Conservation (phyloP, 2,888 invertebrate species). For the Pseudoips prasinana region DNA sequence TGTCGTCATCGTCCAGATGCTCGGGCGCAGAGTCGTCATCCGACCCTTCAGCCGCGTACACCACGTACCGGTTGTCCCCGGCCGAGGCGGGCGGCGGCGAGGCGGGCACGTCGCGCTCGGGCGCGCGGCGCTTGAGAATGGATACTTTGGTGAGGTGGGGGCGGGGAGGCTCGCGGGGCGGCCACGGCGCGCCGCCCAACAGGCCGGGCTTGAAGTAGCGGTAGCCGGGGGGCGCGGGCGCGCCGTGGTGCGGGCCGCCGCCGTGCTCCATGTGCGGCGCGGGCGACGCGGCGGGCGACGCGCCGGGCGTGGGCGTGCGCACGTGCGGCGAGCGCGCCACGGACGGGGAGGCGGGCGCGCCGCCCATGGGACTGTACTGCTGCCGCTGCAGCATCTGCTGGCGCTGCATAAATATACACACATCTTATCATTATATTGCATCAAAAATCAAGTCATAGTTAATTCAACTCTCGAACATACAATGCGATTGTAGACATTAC, state of each 20-base stretch:
- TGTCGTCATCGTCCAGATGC: conserved; percentile 81
- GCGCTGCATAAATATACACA: conserved; percentile 44
- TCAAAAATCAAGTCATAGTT: no score
- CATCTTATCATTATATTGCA: neutral
- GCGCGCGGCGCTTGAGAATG: conserved; percentile 82
- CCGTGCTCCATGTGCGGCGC: conserved; percentile 47
- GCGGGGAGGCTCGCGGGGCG: conserved; percentile 59
- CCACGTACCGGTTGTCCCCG: conserved; percentile 80
- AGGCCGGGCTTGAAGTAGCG: conserved; percentile 84
- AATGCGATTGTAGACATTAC: no score
- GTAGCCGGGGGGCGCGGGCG: conserved; percentile 77
- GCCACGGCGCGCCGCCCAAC: conserved; percentile 86
- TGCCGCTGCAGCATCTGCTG: conserved; percentile 75
- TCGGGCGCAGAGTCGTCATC: conserved; percentile 59
- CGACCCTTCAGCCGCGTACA: conserved; percentile 84
- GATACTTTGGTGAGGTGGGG: conserved; percentile 79
- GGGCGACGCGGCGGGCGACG: conserved; percentile 69
- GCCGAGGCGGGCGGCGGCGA: conserved; percentile 82
- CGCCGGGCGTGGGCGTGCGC: conserved; percentile 66
- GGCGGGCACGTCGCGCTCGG: neutral
- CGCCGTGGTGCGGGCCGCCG: conserved; percentile 47
- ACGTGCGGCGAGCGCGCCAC: conserved; percentile 82
- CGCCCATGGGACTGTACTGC: conserved; percentile 77
- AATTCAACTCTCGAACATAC: no score
- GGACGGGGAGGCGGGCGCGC: conserved; percentile 81